A percentile compares a stretch with the other conserved stretches of the same genome.
Conservation (phyloP, 2,113 vertebrate species). For the Otolemur garnettii region DNA sequence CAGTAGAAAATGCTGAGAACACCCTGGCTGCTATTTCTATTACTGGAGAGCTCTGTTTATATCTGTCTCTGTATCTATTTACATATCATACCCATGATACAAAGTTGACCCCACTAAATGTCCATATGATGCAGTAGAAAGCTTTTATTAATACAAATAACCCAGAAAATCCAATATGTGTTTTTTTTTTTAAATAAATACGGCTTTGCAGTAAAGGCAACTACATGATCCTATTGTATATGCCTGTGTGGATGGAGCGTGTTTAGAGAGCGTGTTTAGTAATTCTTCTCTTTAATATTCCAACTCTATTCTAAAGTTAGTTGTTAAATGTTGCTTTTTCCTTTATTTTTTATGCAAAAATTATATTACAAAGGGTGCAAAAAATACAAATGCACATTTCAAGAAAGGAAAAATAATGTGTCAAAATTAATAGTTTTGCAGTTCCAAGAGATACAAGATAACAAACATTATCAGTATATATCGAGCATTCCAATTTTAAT, state of each 20-base stretch:
- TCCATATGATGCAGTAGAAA: background rate
- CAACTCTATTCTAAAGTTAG: conserved; percentile 15
- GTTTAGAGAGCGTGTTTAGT: background rate
- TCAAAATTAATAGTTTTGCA: too few species aligned
- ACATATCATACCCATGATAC: background rate
- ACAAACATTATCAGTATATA: too few species aligned
- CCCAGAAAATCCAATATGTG: background rate
- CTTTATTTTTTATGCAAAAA: conserved; percentile 7
- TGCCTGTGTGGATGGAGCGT: background rate
- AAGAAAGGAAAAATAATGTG: too few species aligned
- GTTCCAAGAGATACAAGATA: too few species aligned
- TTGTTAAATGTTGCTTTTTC: background rate
- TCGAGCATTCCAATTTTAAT: too few species aligned
- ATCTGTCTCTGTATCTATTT: background rate
- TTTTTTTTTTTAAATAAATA: conserved; percentile 31
- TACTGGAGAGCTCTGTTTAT: background rate
- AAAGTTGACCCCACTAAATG: background rate
- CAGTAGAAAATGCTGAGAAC: background rate
- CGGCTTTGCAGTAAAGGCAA: background rate
- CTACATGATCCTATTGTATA: background rate
- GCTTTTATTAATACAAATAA: background rate
- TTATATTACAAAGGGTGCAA: background rate
- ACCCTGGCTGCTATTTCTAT: background rate
- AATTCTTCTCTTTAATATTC: conserved; percentile 45
- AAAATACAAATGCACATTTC: too few species aligned